Conservation (phyloP, 2,888 invertebrate species). For the Orthosia incerta region DNA sequence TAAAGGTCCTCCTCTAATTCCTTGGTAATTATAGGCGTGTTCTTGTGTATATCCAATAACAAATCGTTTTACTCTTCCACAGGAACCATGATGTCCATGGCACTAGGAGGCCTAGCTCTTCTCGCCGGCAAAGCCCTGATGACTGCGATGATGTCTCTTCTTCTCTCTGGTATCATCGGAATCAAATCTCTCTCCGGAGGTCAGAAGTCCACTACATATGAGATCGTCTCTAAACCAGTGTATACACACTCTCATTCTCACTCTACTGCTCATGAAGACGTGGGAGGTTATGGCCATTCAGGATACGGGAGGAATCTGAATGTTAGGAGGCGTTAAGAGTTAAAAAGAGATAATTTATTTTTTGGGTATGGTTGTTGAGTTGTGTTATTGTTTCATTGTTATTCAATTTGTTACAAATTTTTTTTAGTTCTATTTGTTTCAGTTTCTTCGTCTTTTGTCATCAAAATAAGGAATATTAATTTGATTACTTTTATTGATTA, state of each 20-base stretch:
- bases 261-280: conserved; percentile 91
- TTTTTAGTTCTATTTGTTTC: background rate
- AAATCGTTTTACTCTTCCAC: conserved; percentile 43
- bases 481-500: background rate
- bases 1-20: background rate
- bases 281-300: conserved; percentile 89
- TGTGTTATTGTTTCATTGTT: conserved; percentile 22
- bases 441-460: background rate
- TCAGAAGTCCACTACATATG: conserved; percentile 95
- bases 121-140: conserved; percentile 96
- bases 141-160: conserved; percentile 95
- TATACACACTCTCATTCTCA: conserved; percentile 93
- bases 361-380: conserved; percentile 14
- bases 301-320: conserved; percentile 89
- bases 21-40: background rate
- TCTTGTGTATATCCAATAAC: background rate
- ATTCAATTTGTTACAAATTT: background rate
- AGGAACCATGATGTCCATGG: conserved; percentile 94
- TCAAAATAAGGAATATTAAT: too few relatives aligned
- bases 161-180: conserved; percentile 94
- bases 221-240: conserved; percentile 95
- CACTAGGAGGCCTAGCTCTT: conserved; percentile 94
- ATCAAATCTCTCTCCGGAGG: conserved; percentile 93
- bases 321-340: conserved; percentile 74
- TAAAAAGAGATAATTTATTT: conserved; percentile 9